Evolutionary conservation across 1,140 invertebrate species (phyloP).

Genomic region (Drosophila biarmipes): DNA sequence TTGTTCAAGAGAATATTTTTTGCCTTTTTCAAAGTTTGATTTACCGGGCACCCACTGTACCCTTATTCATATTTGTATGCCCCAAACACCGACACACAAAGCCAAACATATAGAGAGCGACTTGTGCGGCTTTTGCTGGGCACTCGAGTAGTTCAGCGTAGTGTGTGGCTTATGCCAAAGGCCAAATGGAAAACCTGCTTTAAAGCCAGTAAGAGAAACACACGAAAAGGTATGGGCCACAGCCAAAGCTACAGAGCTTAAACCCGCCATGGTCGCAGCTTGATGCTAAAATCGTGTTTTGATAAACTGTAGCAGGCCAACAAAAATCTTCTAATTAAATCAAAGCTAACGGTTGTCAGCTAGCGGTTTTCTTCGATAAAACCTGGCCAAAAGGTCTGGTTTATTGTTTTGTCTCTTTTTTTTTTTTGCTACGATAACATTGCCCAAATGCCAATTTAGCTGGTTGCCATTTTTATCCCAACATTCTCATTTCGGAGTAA

Average conservation of each 20-base stretch:
- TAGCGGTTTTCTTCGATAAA: constrained; percentile 18
- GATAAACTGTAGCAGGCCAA: constrained; percentile 19
- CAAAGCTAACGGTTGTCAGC: constrained; percentile 32
- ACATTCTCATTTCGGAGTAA: constrained; percentile 32
- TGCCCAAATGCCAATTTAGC: constrained; percentile 17
- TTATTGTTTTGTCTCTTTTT: constrained; percentile 4
- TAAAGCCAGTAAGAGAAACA: constrained; percentile 26
- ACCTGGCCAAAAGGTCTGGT: constrained; percentile 2
- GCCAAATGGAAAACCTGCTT: constrained; percentile 50
- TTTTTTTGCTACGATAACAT: constrained; percentile 12
- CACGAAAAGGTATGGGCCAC: constrained; percentile 8
- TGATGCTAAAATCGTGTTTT: constrained; percentile 42
- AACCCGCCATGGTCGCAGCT: constrained; percentile 34
- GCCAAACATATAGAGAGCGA: constrained; percentile 17
- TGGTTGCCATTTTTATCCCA: constrained; percentile 16
- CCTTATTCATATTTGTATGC: constrained; percentile 45
- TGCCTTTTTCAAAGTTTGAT: not conserved
- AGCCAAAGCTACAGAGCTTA: constrained; percentile 4
- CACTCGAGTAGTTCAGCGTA: constrained; percentile 28
- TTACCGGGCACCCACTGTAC: constrained; percentile 19
- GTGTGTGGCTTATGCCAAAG: constrained; percentile 43
- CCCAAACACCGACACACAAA: constrained; percentile 30
- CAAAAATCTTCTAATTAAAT: constrained; percentile 51
- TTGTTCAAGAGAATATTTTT: not conserved
- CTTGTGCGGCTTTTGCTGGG: constrained; percentile 37